A percentile compares a stretch with the other conserved stretches of the same genome.
These are phyloP conservation scores for Crotalus viridis DNA, from an alignment of 2,113 vertebrate genomes.

Conservation along the genomic window DNA sequence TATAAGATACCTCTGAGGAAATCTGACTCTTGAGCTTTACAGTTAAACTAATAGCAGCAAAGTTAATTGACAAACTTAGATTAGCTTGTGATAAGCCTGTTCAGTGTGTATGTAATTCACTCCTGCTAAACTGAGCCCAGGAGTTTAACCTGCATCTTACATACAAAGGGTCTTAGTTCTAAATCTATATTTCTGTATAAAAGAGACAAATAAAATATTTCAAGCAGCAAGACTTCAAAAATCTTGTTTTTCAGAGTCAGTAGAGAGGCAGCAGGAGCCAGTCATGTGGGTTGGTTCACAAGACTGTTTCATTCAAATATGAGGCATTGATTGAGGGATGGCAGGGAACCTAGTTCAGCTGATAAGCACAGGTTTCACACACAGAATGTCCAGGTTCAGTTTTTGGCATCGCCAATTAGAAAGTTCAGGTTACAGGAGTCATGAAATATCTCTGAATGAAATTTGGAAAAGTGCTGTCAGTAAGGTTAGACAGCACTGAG, in stretches of 20 bases:
- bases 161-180: neutral
- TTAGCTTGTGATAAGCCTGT: neutral
- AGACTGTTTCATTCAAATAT: neutral
- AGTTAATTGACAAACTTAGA: slow-evolving; percentile 8
- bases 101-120: slow-evolving; percentile 8
- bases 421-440: neutral
- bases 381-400: neutral
- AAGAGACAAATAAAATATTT: neutral
- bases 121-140: slow-evolving; percentile 14
- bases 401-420: neutral
- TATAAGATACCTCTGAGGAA: neutral
- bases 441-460: neutral
- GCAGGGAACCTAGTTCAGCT: neutral
- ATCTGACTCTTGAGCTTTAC: neutral
- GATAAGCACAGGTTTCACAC: neutral
- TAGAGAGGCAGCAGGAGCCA: neutral
- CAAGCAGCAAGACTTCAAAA: neutral
- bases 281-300: neutral
- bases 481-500: neutral
- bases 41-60: neutral
- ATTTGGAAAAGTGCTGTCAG: neutral
- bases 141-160: neutral
- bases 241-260: neutral
- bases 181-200: neutral
- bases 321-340: neutral